Conservation (phyloP, 23 tunicate genomes). For the Corella eumyota region DNA sequence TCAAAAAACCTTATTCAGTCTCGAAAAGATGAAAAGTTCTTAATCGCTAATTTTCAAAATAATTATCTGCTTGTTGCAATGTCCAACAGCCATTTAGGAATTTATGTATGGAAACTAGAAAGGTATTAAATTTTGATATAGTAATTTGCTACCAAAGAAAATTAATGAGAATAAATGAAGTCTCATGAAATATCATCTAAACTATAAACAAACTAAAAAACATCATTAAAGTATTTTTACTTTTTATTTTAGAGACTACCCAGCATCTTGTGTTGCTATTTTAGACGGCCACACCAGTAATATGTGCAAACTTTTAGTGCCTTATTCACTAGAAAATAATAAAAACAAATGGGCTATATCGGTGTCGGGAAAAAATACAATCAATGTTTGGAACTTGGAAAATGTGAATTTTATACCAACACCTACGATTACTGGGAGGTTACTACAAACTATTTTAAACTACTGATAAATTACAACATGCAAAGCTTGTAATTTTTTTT, state of each 20-base stretch:
- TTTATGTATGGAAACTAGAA: conserved; percentile 27
- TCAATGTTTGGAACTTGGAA: conserved; percentile 35
- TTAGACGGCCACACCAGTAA: conserved; percentile 21
- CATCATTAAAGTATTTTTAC: no score
- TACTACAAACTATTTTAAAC: no score
- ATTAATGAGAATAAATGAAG: no score
- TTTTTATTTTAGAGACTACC: no score
- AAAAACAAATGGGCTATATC: conserved; percentile 18
- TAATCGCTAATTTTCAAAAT: conserved; percentile 14
- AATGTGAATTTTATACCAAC: conserved; percentile 20
- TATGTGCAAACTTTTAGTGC: conserved; percentile 4
- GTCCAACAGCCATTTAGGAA: conserved; percentile 2
- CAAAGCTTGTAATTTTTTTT: no score
- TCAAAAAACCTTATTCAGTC: no score
- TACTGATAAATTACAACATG: no score
- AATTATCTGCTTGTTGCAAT: conserved; percentile 11
- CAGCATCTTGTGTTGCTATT: conserved; percentile 22
- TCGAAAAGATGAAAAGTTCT: conserved; percentile 10
- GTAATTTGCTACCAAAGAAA: no score
- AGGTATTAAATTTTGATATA: neutral
- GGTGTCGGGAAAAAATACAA: conserved; percentile 2
- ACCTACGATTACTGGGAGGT: conserved; percentile 31
- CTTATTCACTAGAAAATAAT: neutral
- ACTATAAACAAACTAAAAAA: no score
- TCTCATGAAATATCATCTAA: no score